Base-by-base conservation (phyloP, 2,113 vertebrate genomes). In the Bubalus kerabau region DNA sequence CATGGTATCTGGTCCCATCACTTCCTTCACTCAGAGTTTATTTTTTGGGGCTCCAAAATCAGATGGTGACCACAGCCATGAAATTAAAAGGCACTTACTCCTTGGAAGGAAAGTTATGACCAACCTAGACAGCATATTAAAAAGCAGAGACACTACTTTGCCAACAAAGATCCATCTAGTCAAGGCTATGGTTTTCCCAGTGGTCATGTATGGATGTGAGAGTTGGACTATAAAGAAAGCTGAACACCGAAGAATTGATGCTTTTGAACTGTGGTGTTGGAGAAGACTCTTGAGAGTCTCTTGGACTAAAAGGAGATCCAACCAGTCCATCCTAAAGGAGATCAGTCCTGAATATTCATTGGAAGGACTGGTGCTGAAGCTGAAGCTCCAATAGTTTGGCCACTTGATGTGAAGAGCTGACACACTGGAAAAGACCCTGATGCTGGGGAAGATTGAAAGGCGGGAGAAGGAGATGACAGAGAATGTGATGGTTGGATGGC, bases 11-110 rank as follows among this genome's bases (percentile, higher is more conserved):
- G 2, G 17, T 71, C n/a, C 9, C 64, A 71, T 71, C 64, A 71
- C 17, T 36, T 67, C 16, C 32, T 67, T 67, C 16, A 67, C 3
- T 67, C n/a, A 23, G n/a, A 71, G 9, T 71, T 36, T 71, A 21
- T 71, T 67, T 67, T 36, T 0, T 3, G 30, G 9, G n/a, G 9
- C n/a, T 71, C 64, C 64, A 36, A 71, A 71, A 36, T 71, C 64
- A 71, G 64, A 71, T 36, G 64, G 64, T 71, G 64, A 71, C 64
- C 1, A 0, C 64, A 71, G 19, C 64, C 9, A 71, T 36, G 64
- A 36, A 71, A 36, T 36, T 36, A 71, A 71, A 67, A 71, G n/a
- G 36, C 0, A 0, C 17, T 71, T 36, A 23, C 19, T 36, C 19
- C 17, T 71, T 36, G n/a, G n/a, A 71, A 71, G 9, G 5, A 36